Percentiles rank a stretch among this genome's conserved stretches.
phyloP scores from a whole-genome alignment of 2,113 vertebrate genomes.

The Nibea coibor region DNA sequence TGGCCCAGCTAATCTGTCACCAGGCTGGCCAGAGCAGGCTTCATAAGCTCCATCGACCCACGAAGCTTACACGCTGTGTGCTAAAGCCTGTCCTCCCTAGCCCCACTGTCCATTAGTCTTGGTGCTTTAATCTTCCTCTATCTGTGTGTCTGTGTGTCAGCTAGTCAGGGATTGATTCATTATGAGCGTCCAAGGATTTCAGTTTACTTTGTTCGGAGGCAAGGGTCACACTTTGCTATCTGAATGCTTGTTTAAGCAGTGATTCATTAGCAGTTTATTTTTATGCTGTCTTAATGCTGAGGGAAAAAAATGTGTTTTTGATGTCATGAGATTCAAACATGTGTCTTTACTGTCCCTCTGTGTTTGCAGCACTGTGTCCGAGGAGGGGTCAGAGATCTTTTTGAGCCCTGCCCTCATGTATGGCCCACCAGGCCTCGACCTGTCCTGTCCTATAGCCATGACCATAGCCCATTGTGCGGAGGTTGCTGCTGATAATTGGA shows the following conservation, averaged over 20 bases:
- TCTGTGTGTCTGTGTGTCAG: constrained; percentile 74
- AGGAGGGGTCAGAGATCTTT: constrained; percentile 89
- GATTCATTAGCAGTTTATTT: constrained; percentile 33
- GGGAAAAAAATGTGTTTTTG: not conserved
- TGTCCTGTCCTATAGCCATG: constrained; percentile 90
- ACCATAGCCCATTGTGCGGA: constrained; percentile 92
- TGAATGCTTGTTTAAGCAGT: constrained; percentile 36
- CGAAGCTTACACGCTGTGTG: constrained; percentile 71
- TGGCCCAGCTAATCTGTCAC: constrained; percentile 80
- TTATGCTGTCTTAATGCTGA: not conserved
- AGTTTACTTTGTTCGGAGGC: constrained; percentile 63
- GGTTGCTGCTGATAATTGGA: constrained; percentile 88
- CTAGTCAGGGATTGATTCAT: constrained; percentile 77
- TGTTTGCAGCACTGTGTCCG: constrained; percentile 82
- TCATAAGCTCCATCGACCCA: constrained; percentile 79
- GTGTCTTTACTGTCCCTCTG: not conserved
- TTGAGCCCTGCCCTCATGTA: constrained; percentile 92
- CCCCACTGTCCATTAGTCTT: constrained; percentile 79
- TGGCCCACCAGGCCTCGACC: constrained; percentile 87
- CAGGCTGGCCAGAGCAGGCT: constrained; percentile 72
- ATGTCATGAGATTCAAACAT: not conserved
- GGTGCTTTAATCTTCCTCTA: constrained; percentile 79
- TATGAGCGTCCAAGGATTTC: constrained; percentile 63
- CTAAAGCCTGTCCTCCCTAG: constrained; percentile 76
- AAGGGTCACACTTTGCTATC: constrained; percentile 35